These are phyloP conservation scores for Helicoverpa armigera DNA, from an alignment of 1,140 invertebrate genomes.

Conservation along the genomic window DNA sequence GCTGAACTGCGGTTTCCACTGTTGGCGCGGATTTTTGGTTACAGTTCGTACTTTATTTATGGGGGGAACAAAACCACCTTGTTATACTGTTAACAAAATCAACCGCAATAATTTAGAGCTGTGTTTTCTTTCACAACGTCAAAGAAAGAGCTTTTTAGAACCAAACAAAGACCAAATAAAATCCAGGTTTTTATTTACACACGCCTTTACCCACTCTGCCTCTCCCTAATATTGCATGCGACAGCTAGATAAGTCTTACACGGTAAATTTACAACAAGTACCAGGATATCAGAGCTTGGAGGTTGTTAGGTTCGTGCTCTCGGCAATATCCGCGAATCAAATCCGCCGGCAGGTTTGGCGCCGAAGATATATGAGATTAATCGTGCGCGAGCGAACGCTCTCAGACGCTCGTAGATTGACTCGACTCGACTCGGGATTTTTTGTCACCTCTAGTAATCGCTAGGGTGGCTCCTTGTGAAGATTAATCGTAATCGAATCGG, in stretches of 20 bases:
- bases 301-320: neutral
- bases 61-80: neutral
- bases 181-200: neutral
- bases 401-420: slow-evolving; percentile 17
- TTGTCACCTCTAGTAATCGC: neutral
- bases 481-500: neutral
- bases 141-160: neutral
- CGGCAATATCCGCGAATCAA: slow-evolving; percentile 42
- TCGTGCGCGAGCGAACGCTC: slow-evolving; percentile 13
- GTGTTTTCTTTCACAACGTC: too few relatives aligned
- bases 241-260: slow-evolving; percentile 52
- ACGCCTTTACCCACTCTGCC: neutral
- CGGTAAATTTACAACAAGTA: slow-evolving; percentile 45
- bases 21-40: neutral
- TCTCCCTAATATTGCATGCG: neutral
- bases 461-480: neutral
- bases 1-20: neutral
- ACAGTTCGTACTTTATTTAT: neutral
- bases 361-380: slow-evolving; percentile 21
- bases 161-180: too few relatives aligned
- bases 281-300: slow-evolving; percentile 49
- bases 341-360: slow-evolving; percentile 2
- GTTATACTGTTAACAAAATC: too few relatives aligned
- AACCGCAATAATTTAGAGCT: too few relatives aligned
- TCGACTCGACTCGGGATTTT: neutral